Percentiles rank a stretch among this genome's conserved stretches.
Conservation (phyloP, 2,113 vertebrate genomes). For the Burhinus bistriatus region DNA sequence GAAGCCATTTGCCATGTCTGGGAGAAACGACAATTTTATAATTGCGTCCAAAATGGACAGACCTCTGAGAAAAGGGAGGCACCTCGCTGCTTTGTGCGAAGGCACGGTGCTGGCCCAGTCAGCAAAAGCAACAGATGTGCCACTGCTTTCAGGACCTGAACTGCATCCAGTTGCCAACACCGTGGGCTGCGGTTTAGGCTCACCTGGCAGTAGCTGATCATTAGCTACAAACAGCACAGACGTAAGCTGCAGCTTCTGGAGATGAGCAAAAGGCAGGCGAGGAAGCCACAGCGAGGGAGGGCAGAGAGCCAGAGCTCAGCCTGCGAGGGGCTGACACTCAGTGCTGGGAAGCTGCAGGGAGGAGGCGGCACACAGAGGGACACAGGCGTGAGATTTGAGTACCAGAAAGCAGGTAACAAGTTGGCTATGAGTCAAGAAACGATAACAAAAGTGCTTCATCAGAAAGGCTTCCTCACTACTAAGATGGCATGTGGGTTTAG, state of each 20-base stretch:
- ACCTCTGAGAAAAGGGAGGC: neutral
- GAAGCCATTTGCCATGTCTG: neutral
- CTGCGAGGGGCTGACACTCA: neutral
- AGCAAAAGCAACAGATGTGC: neutral
- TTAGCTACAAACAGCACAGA: neutral
- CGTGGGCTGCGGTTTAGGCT: neutral
- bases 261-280: neutral
- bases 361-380: rapidly evolving
- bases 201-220: no score
- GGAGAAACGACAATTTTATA: neutral
- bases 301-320: neutral
- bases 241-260: no score
- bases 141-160: neutral
- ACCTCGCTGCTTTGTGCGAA: neutral
- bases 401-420: neutral
- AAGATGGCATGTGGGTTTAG: rapidly evolving
- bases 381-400: rapidly evolving
- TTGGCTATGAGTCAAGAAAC: neutral
- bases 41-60: neutral
- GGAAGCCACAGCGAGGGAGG: neutral
- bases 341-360: no score
- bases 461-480: neutral
- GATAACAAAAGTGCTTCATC: neutral
- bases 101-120: neutral
- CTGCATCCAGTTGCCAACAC: neutral